Conservation (phyloP, 2,113 vertebrate species). For the Gymnogyps californianus region DNA sequence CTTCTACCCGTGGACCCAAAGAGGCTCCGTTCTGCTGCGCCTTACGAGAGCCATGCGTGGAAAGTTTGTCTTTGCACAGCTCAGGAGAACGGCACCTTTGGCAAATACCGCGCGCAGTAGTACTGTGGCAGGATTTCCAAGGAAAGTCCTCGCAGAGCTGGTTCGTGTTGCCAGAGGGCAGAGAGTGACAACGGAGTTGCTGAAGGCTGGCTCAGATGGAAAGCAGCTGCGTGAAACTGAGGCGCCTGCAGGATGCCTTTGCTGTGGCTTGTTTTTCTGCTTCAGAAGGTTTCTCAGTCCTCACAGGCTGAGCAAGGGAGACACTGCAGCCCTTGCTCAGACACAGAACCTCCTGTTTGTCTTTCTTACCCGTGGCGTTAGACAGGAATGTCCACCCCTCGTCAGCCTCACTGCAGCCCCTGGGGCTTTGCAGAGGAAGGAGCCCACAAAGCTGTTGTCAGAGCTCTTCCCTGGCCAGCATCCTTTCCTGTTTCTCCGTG, state of each 20-base stretch:
- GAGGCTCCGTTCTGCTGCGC: rapidly evolving
- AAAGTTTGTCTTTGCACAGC: not conserved
- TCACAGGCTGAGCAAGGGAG: not conserved
- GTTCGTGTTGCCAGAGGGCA: not conserved
- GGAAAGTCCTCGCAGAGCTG: not conserved
- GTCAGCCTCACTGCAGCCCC: not conserved
- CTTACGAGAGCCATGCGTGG: rapidly evolving
- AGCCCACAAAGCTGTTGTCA: not conserved
- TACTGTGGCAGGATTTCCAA: not conserved
- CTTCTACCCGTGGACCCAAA: too few relatives aligned
- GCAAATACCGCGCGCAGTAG: not conserved
- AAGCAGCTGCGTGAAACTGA: not conserved
- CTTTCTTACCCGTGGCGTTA: not conserved
- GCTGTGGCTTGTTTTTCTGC: not conserved
- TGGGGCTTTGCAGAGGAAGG: not conserved
- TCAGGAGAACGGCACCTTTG: not conserved
- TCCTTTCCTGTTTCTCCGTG: not conserved
- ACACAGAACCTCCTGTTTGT: not conserved
- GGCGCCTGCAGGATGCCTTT: not conserved
- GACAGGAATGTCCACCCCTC: not conserved
- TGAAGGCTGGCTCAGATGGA: not conserved
- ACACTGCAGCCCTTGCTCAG: not conserved
- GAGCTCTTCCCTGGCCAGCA: not conserved
- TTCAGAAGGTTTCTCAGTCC: not conserved
- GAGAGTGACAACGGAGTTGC: not conserved